Conservation (phyloP, 2,888 invertebrate species). For the Ischnura elegans region DNA sequence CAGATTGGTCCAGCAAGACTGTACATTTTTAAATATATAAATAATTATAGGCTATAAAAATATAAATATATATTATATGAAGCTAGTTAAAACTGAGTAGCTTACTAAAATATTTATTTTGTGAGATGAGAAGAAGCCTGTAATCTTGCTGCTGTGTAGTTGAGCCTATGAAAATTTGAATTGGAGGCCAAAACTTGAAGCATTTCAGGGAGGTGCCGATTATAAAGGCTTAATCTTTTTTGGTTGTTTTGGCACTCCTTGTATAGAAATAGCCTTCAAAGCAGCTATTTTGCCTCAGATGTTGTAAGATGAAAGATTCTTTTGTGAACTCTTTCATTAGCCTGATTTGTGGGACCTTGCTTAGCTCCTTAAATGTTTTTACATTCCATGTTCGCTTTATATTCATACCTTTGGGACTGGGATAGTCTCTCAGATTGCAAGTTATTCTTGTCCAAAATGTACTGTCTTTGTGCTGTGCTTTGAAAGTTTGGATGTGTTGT, state of each 20-base stretch:
- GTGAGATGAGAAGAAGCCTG: conserved; percentile 66
- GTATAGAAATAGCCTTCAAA: conserved; percentile 52
- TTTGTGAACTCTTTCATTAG: conserved; percentile 45
- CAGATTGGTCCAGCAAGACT: conserved; percentile 65
- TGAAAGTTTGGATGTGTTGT: conserved; percentile 68
- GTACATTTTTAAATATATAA: conserved; percentile 68
- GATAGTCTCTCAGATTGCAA: conserved; percentile 61
- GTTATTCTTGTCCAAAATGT: conserved; percentile 58
- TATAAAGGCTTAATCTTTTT: background rate
- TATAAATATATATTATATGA: conserved; percentile 70
- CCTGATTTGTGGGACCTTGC: conserved; percentile 64
- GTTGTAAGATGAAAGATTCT: conserved; percentile 52
- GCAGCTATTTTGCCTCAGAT: conserved; percentile 54
- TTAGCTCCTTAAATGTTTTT: conserved; percentile 67
- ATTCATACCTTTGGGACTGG: conserved; percentile 55
- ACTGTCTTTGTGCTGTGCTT: conserved; percentile 66
- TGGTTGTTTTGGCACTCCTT: conserved; percentile 62
- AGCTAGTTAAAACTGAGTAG: conserved; percentile 70
- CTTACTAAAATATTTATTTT: conserved; percentile 71
- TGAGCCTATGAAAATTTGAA: conserved; percentile 61
- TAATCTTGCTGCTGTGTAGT: conserved; percentile 68
- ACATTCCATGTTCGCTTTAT: conserved; percentile 65
- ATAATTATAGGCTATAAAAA: conserved; percentile 70
- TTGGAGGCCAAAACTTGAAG: conserved; percentile 70
- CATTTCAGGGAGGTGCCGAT: conserved; percentile 69